Evolutionary conservation across 2,113 vertebrate genomes (phyloP), one percentile per base, ranked within the genome.

Genomic region (Anolis carolinensis): DNA sequence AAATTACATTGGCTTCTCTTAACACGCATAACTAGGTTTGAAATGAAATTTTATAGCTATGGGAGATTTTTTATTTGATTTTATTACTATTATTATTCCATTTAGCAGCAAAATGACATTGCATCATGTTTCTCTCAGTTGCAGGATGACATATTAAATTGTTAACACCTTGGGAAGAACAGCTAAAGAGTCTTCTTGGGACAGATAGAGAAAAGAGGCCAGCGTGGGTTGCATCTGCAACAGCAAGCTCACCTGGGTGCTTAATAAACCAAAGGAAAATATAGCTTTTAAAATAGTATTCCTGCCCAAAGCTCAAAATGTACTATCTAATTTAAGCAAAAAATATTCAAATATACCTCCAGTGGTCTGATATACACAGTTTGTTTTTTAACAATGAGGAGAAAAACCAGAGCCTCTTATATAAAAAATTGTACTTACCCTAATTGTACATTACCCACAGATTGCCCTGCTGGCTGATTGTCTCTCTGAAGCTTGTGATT

Each of bases 181-280:
- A 67, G 0, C 25, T 67, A 39, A 82, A 86, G 30, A 79, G 4
- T 30, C 27, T 55, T 68, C 0, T 34, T 78, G 86, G 71, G 84
- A 70, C 18, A 8, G 52, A 27, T 34, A 72, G 7, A 0, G 9
- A 30, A 30, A 68, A 0, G 63, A 89, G 88, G 55, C 8, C 72
- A 65, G 3, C 23, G 2, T 23, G 78, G 2, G 1, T 79, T 70
- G 80, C 20, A 52, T 48, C 18, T 72, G 70, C 32, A 18, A 59
- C 21, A 72, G 3, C 11, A 30, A 32, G 21, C 30, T 71, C 34
- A 52, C 87, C 79, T 27, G 48, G 79, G 82, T 50, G 1, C 50
- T 75, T 88, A 65, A 71, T 78, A 75, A 80, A 84, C 36, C 70
- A 72, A 36, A 67, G 82, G 65, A 82, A 27, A 81, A 39, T 30